Conservation (phyloP, 2,797 vertebrate genomes). For the Leptatherina wallacei region DNA sequence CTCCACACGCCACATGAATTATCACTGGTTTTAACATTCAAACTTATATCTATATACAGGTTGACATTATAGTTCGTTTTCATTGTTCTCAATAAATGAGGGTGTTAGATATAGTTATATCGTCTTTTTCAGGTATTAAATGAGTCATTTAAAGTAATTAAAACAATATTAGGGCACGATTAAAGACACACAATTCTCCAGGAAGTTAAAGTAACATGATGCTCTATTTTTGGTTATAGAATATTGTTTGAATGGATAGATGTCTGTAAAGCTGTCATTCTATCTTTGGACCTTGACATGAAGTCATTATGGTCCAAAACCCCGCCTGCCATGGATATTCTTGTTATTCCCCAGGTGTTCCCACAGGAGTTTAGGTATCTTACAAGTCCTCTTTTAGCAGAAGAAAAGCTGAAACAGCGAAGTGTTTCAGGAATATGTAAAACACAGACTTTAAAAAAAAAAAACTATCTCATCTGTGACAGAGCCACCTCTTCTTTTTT, state of each 20-base stretch:
- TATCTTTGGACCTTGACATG: conserved; percentile 23
- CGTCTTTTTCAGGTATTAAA: neutral
- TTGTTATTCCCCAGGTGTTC: conserved; percentile 39
- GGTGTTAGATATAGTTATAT: neutral
- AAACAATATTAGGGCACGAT: neutral
- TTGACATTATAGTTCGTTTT: neutral
- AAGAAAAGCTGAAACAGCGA: conserved; percentile 47
- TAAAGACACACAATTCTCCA: conserved; percentile 1
- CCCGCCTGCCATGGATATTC: conserved; percentile 34
- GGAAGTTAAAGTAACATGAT: neutral
- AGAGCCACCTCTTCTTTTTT: conserved; percentile 34
- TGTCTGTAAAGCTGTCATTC: neutral
- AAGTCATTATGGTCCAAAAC: conserved; percentile 43
- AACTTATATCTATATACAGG: neutral
- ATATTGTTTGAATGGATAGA: conserved; percentile 1
- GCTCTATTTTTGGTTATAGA: neutral
- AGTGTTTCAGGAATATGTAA: conserved; percentile 66
- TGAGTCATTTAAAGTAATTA: neutral
- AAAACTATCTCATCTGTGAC: conserved; percentile 54
- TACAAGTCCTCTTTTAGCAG: conserved; percentile 43
- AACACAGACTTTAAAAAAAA: conserved; percentile 37
- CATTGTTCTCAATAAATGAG: neutral
- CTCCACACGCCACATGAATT: too few relatives aligned
- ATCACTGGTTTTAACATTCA: neutral
- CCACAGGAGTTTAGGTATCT: conserved; percentile 33